Conservation (phyloP, 1,140 invertebrate species). For the Drosophila bifasciata region DNA sequence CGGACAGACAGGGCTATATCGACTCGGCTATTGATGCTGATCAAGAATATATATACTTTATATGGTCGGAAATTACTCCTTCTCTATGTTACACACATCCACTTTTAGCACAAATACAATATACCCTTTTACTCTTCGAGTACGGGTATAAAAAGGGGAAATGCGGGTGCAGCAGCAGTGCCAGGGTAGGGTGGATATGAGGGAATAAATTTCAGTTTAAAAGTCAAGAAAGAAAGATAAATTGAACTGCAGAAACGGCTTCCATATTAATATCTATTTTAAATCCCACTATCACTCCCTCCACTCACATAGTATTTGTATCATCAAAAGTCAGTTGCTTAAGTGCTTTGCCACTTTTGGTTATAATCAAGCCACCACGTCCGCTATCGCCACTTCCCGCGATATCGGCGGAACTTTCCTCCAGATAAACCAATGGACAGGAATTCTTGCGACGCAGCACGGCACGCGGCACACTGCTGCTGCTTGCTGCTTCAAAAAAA, state of each 20-base stretch:
- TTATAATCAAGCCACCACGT: constrained; percentile 44
- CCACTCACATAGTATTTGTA: constrained; percentile 65
- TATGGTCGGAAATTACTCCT: no score
- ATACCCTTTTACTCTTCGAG: no score
- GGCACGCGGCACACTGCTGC: constrained; percentile 33
- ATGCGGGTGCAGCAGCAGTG: constrained; percentile 11
- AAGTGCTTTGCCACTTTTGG: constrained; percentile 70
- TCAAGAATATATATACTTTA: no score
- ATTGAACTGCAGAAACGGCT: background rate
- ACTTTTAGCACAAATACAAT: no score
- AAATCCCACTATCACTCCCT: background rate
- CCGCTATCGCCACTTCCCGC: constrained; percentile 42
- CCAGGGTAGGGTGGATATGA: background rate
- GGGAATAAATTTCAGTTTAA: background rate
- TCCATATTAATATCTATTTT: background rate
- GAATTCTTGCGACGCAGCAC: constrained; percentile 65
- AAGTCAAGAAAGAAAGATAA: background rate
- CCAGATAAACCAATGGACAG: constrained; percentile 68
- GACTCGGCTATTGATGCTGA: no score
- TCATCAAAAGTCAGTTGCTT: constrained; percentile 71
- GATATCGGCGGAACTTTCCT: constrained; percentile 32
- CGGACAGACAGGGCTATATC: no score
- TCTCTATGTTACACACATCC: no score
- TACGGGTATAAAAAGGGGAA: no score
- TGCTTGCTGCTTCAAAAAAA: constrained; percentile 8